Base-by-base conservation (phyloP, 2,888 invertebrate species). In the Ptychoptera contaminata region DNA sequence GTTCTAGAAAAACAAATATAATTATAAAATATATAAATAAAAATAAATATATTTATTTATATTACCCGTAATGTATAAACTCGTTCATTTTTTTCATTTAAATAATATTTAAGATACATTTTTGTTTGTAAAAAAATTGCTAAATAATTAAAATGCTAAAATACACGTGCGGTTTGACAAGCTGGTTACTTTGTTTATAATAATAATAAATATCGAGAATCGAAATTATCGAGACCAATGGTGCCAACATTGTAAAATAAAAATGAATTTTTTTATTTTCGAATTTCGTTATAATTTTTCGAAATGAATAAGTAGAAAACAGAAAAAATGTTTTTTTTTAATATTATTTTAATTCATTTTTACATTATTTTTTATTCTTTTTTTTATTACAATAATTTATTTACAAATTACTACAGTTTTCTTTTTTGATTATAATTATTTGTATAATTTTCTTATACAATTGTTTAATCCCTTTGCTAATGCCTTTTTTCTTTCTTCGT, bases 31-130 rank as follows among this genome's bases (percentile, higher is more conserved):
- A 41, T 31, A 29, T n/a, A 31, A 35, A 44, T 23, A 23, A 23
- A 23, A 23, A 23, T 10, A 15, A 38, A 14, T 34, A n/a, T 16
- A 8, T 16, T 16, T 36, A 9, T 31, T 23, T 12, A 37, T 58
- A 57, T 59, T 70, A 88, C 90, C 72, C 86, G 79, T 44, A 92
- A 63, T 6, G 92, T 92, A 60, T 92, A 92, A 30, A 88, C 77
- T 42, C 91, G 74, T 10, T 84, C 77, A 0, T 86, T 86, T 41
- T 76, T 76, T 59, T 80, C 81, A 58, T 85, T 77, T 50, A 84
- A 58, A 58, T 81, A 79, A 60, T 78, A 84, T 76, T 79, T 80
- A 2, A 85, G 65, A 73, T 78, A 80, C 84, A 85, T 84, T 52
- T 60, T 70, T 47, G 45, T 12, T 37, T 38, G 9, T 9, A 11